Base-by-base conservation (phyloP, 2,888 invertebrate genomes). In the Yponomeuta cagnagella region DNA sequence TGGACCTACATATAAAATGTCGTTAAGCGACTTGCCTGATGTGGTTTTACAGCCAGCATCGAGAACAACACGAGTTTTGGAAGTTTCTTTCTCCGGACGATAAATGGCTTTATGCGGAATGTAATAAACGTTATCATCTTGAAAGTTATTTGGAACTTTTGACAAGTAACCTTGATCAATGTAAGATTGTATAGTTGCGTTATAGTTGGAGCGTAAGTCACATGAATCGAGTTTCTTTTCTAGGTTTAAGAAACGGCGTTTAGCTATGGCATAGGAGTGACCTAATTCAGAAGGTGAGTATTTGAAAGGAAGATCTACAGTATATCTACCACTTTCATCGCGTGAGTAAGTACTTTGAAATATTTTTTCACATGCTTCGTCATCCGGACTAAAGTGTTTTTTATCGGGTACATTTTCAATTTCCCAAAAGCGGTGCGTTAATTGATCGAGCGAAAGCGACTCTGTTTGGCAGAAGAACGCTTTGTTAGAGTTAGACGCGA, bases 101-200 rank as follows among this genome's bases (percentile, higher is more conserved):
- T 31, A 30, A n/a, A 70, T 52, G 10, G 65, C 66, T 33, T 65
- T 64, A 65, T 70, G 70, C 30, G 70, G 70, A 8, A 70, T 70
- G 23, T 48, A 33, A 48, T 70, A 70, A n/a, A n/a, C 10, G 6
- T 63, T 64, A 23, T 3, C 9, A 1, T n/a, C 12, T 65, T 30
- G 33, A 5, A 3, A 30, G 15, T 8, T 8, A 31, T 43, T 9
- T 63, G 2, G 5, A 23, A 8, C 15, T 43, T 9, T 31, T 6
- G 12, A 5, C 9, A 43, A 37, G 33, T 37, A 23, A n/a, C 48
- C 70, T 43, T 65, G 64, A 5, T 9, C n/a, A 33, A 64, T 23
- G 43, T 48, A 64, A 48, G 64, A 37, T 30, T 48, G 23, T 37
- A 70, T 33, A 4, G 43, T 63, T 10, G 63, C 63, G 48, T 70